phyloP scores from a whole-genome alignment of 2,113 vertebrate genomes.

The Clarias batrachus region DNA sequence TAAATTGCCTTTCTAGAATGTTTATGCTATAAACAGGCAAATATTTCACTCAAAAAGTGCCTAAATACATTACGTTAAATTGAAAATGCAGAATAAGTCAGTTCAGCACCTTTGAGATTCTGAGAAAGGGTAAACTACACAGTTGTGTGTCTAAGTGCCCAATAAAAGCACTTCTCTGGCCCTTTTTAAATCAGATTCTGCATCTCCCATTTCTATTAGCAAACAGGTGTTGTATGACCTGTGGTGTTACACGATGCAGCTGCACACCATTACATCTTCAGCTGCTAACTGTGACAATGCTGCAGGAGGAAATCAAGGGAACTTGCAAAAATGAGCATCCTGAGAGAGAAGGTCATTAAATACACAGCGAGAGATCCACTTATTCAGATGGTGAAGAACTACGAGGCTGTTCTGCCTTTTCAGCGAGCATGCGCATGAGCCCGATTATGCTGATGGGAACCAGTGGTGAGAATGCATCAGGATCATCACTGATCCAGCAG shows the following conservation, averaged over 20 bases:
- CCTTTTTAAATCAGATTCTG: background rate
- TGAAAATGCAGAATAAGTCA: background rate
- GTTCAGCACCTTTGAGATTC: background rate
- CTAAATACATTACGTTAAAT: background rate
- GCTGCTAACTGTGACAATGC: slow-evolving; percentile 19
- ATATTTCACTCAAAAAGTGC: slow-evolving; percentile 9
- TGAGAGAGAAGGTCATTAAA: slow-evolving; percentile 25
- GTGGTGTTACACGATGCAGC: slow-evolving; percentile 6
- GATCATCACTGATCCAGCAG: slow-evolving; percentile 39
- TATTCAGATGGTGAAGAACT: slow-evolving; percentile 19
- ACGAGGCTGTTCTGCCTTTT: slow-evolving; percentile 23
- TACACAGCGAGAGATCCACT: background rate
- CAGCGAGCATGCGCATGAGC: slow-evolving; percentile 23
- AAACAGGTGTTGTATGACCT: slow-evolving; percentile 11
- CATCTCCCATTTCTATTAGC: slow-evolving; percentile 2
- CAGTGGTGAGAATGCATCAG: slow-evolving; percentile 35
- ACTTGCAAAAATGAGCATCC: background rate
- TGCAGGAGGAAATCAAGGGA: background rate
- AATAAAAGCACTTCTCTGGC: slow-evolving; percentile 28
- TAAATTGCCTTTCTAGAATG: background rate
- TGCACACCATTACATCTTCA: slow-evolving; percentile 5
- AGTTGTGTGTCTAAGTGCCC: slow-evolving; percentile 3
- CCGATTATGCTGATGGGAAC: slow-evolving; percentile 43
- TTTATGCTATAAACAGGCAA: background rate
- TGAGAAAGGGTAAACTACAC: slow-evolving; percentile 4